Evolutionary conservation across 1,140 invertebrate genomes (phyloP).

Genomic region (Lethrus apterus): DNA sequence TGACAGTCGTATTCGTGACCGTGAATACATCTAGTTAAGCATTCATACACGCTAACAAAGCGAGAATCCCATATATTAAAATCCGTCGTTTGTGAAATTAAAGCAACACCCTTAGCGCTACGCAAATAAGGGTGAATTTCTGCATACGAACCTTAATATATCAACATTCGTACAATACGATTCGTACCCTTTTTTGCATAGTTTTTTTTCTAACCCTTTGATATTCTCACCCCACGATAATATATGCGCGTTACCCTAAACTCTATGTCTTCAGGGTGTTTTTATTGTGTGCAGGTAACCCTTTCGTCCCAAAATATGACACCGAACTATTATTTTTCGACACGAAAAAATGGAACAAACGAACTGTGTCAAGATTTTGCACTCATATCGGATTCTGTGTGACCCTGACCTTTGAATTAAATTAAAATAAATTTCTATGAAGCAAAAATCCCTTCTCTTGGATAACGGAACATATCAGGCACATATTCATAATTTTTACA

Average conservation of each 20-base stretch:
- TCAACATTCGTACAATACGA: conserved; percentile 32
- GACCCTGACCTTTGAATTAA: conserved; percentile 10
- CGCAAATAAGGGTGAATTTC: conserved; percentile 23
- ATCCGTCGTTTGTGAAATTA: conserved; percentile 10
- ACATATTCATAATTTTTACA: too few species aligned
- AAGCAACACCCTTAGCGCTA: conserved; percentile 13
- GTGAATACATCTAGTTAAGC: conserved; percentile 43
- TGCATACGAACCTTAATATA: conserved; percentile 36
- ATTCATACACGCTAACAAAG: conserved; percentile 40
- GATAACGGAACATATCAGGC: too few species aligned
- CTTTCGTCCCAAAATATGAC: conserved; percentile 39
- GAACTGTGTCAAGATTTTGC: conserved; percentile 39
- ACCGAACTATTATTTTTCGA: conserved; percentile 34
- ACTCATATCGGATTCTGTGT: conserved; percentile 17
- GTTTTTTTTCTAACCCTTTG: conserved; percentile 20
- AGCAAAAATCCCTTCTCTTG: too few species aligned
- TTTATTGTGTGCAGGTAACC: conserved; percentile 36
- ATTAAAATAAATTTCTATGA: conserved; percentile 14
- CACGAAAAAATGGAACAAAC: conserved; percentile 37
- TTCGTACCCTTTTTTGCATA: conserved; percentile 41
- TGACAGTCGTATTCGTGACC: conserved; percentile 40
- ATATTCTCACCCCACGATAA: conserved; percentile 37
- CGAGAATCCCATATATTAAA: conserved; percentile 35
- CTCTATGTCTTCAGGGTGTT: conserved; percentile 39
- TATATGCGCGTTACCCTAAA: conserved; percentile 35